Percentiles rank a stretch among this genome's conserved stretches.
phyloP scores from a whole-genome alignment of 2,888 invertebrate species.

The Zygothrica quintamaculata region DNA sequence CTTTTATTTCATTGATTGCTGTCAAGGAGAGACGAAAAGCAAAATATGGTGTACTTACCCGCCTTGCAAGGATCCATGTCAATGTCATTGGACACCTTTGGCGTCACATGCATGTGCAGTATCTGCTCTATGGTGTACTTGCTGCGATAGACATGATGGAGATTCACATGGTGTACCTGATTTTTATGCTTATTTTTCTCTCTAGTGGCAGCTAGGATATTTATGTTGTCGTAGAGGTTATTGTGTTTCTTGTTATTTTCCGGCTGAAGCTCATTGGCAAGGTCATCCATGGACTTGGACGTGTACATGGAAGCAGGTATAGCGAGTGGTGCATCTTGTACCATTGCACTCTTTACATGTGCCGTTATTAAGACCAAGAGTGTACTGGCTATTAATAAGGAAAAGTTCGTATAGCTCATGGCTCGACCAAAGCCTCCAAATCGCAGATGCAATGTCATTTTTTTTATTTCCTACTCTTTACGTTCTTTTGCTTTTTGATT shows the following conservation, averaged over 20 bases:
- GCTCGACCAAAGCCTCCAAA: conserved; percentile 35
- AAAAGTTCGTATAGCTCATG: conserved; percentile 74
- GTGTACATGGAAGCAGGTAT: conserved; percentile 1
- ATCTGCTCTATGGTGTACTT: conserved; percentile 89
- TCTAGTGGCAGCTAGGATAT: conserved; percentile 25
- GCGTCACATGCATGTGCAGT: conserved; percentile 87
- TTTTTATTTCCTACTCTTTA: conserved; percentile 10
- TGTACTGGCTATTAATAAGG: conserved; percentile 69
- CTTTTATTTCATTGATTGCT: no score
- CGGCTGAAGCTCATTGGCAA: no score
- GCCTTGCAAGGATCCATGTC: conserved; percentile 95
- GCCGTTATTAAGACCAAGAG: conserved; percentile 79
- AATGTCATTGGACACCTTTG: conserved; percentile 89
- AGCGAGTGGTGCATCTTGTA: conserved; percentile 54
- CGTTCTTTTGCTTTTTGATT: conserved; percentile 32
- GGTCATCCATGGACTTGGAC: conserved; percentile 35
- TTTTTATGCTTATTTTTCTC: conserved; percentile 52
- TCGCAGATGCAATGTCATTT: conserved; percentile 38
- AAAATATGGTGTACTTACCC: conserved; percentile 89
- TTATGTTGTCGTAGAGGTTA: conserved; percentile 17
- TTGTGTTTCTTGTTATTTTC: conserved; percentile 20
- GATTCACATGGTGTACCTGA: conserved; percentile 22
- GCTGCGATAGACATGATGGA: conserved; percentile 78
- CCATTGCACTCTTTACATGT: conserved; percentile 79
- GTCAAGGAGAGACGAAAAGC: no score